Conservation (phyloP, 2,113 vertebrate species). For the Fulmarus glacialis region DNA sequence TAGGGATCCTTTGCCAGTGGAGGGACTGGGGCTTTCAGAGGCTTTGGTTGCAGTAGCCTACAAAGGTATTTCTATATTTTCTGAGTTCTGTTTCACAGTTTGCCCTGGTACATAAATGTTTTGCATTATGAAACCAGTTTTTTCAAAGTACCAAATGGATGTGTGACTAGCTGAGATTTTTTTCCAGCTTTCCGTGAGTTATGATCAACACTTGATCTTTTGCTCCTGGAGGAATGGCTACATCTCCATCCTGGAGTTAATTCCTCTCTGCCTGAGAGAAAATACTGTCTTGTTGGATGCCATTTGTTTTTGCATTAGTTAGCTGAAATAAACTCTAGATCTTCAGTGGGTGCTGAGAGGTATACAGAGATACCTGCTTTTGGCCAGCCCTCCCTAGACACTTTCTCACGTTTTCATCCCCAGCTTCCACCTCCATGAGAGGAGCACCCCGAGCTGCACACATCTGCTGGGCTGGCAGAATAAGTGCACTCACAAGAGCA, state of each 20-base stretch:
- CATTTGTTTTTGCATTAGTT: neutral
- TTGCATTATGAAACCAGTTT: neutral
- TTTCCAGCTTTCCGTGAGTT: neutral
- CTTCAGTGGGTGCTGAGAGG: neutral
- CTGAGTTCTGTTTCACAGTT: neutral
- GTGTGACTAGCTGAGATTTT: neutral
- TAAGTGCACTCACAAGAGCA: fast-evolving
- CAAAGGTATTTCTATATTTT: neutral
- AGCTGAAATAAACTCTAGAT: neutral
- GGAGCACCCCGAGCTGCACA: neutral
- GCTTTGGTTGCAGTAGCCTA: neutral
- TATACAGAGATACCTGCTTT: neutral
- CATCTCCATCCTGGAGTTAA: neutral
- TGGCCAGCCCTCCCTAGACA: neutral
- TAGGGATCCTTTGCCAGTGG: neutral
- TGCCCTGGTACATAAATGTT: neutral
- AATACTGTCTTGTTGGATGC: neutral
- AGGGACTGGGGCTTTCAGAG: neutral
- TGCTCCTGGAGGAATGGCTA: neutral
- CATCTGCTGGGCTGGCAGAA: neutral
- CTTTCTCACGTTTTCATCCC: neutral
- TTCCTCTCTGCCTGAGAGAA: neutral
- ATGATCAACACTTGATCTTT: neutral
- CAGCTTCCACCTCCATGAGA: neutral
- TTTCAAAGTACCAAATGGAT: neutral